Conservation (phyloP, 1,140 invertebrate genomes). For the Pseudomyrmex dendroicus region DNA sequence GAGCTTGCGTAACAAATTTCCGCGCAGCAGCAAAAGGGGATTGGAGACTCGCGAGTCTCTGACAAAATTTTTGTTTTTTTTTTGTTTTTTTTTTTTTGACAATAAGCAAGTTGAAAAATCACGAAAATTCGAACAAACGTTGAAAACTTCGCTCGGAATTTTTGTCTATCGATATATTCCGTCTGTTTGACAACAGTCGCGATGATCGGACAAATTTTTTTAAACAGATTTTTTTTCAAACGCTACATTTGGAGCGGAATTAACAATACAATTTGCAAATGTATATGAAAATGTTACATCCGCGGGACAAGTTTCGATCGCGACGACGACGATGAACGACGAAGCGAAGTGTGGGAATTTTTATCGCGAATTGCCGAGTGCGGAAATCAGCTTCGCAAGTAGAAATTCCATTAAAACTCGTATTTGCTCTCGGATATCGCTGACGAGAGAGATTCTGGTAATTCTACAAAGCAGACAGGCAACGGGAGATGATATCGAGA, state of each 20-base stretch:
- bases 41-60: no score
- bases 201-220: no score
- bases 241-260: neutral
- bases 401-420: slow-evolving; percentile 71
- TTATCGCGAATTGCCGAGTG: neutral
- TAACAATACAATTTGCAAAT: no score
- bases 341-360: slow-evolving; percentile 8
- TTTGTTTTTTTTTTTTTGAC: no score
- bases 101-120: neutral
- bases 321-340: neutral
- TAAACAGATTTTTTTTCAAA: neutral
- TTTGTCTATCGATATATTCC: no score
- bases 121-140: neutral
- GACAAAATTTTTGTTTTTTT: neutral
- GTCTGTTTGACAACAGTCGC: no score
- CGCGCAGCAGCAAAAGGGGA: neutral
- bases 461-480: slow-evolving; percentile 41
- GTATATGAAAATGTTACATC: neutral
- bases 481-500: slow-evolving; percentile 37
- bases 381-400: slow-evolving; percentile 51
- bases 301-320: slow-evolving; percentile 1
- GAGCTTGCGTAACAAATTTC: slow-evolving; percentile 34
- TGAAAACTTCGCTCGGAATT: neutral
- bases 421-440: slow-evolving; percentile 54
- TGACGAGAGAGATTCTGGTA: slow-evolving; percentile 27